Evolutionary conservation across 37 sponge, comb jelly and placozoan species (phyloP).

Genomic region (Amphimedon queenslandica): DNA sequence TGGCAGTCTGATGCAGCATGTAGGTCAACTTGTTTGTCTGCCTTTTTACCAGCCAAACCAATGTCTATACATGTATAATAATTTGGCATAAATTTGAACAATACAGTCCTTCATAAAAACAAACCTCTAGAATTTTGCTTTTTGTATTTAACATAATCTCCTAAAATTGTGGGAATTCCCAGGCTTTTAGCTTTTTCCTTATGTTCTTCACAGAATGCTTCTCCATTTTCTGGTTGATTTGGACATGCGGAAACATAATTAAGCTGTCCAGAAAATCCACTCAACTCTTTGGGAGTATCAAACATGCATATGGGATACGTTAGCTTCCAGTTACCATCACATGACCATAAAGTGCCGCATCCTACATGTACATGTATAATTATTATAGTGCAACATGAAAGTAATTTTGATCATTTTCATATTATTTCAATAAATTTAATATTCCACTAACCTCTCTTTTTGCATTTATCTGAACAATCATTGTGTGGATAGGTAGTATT

Average conservation of each 20-base stretch:
- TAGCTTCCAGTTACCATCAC: constrained; percentile 20
- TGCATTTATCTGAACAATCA: constrained; percentile 7
- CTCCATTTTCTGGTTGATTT: too few relatives aligned
- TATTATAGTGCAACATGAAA: background rate
- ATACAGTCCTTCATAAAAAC: too few relatives aligned
- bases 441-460: background rate
- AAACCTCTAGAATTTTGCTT: background rate
- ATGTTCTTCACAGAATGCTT: background rate
- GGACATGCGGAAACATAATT: background rate
- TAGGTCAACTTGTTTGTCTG: background rate
- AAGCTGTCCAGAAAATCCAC: constrained; percentile 5
- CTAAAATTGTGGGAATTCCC: background rate
- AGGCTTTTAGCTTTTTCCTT: background rate
- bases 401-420: background rate
- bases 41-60: background rate
- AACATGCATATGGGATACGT: background rate
- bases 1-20: background rate
- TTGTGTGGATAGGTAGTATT: background rate
- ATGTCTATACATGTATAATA: background rate
- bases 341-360: background rate
- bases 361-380: background rate
- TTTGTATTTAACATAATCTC: background rate
- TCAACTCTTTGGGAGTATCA: background rate
- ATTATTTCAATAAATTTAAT: too few relatives aligned
- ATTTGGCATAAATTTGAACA: background rate